phyloP scores from a whole-genome alignment of 2,797 vertebrate species.

The Gymnocypris eckloni region DNA sequence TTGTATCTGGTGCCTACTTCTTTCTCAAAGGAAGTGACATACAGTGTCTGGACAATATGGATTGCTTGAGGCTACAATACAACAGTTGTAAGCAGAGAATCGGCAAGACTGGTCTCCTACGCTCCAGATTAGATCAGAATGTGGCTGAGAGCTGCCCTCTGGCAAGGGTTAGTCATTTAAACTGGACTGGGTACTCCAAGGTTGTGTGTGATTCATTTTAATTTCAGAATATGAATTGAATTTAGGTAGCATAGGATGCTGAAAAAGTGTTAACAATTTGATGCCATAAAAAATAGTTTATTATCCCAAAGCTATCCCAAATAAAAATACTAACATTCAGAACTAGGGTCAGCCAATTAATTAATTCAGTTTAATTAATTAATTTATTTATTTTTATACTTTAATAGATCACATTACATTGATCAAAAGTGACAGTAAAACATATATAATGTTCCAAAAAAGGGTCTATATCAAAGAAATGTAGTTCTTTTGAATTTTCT shows the following conservation, averaged over 20 bases:
- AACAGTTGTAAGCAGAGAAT: conserved; percentile 2
- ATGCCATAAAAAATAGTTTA: background rate
- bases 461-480: background rate
- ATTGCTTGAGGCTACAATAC: conserved; percentile 48
- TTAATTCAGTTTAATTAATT: background rate
- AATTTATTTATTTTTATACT: background rate
- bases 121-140: conserved; percentile 21
- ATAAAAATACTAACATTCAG: background rate
- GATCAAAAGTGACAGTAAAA: background rate
- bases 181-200: background rate
- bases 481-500: background rate
- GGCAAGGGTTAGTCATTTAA: conserved; percentile 1
- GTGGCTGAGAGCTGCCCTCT: conserved; percentile 15
- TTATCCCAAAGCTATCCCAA: background rate
- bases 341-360: background rate
- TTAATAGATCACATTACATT: background rate
- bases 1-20: conserved; percentile 48
- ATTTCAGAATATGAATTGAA: conserved; percentile 10
- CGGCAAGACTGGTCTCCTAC: background rate
- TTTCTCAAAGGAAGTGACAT: conserved; percentile 48
- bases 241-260: background rate
- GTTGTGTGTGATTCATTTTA: background rate
- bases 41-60: conserved; percentile 35
- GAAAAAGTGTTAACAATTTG: background rate
- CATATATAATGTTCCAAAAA: background rate